phyloP scores from a whole-genome alignment of 2,888 invertebrate genomes.

The Calliscelio sp. region DNA sequence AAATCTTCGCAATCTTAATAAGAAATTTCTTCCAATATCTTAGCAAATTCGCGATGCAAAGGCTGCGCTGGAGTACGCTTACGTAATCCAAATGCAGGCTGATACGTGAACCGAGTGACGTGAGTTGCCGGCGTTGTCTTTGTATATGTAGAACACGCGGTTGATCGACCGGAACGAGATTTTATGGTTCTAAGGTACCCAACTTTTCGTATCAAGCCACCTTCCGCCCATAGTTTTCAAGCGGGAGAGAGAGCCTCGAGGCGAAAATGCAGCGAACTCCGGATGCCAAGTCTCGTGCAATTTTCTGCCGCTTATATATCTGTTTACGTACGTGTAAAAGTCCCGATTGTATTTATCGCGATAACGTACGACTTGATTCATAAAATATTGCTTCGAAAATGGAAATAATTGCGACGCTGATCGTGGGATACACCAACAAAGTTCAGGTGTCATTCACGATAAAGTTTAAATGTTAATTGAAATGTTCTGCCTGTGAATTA shows the following conservation, averaged over 20 bases:
- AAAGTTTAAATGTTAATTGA: conserved; percentile 67
- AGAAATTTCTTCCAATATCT: conserved; percentile 67
- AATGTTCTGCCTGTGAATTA: conserved; percentile 48
- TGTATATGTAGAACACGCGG: conserved; percentile 76
- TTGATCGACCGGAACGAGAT: conserved; percentile 75
- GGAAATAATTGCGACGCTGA: conserved; percentile 57
- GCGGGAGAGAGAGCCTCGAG: conserved; percentile 27
- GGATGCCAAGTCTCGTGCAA: conserved; percentile 57
- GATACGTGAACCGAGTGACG: conserved; percentile 78
- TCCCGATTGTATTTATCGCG: conserved; percentile 54
- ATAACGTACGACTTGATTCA: conserved; percentile 18
- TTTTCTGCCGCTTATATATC: conserved; percentile 46
- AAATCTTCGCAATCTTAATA: conserved; percentile 64
- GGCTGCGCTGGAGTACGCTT: conserved; percentile 70
- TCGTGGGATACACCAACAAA: conserved; percentile 61
- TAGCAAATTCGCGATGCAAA: conserved; percentile 68
- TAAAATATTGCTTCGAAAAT: conserved; percentile 47
- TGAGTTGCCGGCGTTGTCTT: conserved; percentile 76
- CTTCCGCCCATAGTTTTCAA: conserved; percentile 58
- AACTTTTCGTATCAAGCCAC: conserved; percentile 68
- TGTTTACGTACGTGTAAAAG: conserved; percentile 61
- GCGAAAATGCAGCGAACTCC: conserved; percentile 52
- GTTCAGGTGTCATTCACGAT: conserved; percentile 64
- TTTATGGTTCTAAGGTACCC: conserved; percentile 70
- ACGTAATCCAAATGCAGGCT: conserved; percentile 78